These are phyloP conservation scores for Epinephelus fuscoguttatus DNA, from an alignment of 2,113 vertebrate genomes.

Conservation along the genomic window DNA sequence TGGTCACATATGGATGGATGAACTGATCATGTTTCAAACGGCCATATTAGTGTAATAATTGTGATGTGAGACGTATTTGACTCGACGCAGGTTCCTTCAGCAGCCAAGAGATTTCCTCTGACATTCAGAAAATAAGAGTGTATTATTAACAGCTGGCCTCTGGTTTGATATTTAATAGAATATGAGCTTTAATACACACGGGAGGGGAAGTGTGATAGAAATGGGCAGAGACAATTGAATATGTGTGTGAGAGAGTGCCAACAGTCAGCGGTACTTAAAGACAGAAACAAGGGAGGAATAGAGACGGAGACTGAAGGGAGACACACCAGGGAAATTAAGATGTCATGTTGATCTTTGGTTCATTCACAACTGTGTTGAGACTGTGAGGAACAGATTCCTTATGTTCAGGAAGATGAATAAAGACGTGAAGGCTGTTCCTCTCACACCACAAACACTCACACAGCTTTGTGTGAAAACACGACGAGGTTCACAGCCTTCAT, in stretches of 20 bases:
- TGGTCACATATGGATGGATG: not conserved
- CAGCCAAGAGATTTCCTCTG: not conserved
- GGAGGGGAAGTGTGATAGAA: not conserved
- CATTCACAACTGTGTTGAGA: conserved; percentile 11
- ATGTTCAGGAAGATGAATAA: conserved; percentile 10
- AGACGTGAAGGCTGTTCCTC: not conserved
- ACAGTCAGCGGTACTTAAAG: not conserved
- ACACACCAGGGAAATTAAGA: conserved; percentile 51
- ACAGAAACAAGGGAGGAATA: not conserved
- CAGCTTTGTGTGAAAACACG: not conserved
- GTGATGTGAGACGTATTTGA: not conserved
- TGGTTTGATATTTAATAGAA: not conserved
- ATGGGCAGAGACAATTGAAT: not conserved
- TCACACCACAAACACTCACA: not conserved
- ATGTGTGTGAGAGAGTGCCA: not conserved
- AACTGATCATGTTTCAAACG: not conserved
- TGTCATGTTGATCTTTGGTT: conserved; percentile 39
- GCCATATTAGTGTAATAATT: not conserved
- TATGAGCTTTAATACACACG: not conserved
- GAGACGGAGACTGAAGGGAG: conserved; percentile 1
- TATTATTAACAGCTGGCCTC: not conserved
- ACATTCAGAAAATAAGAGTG: not conserved
- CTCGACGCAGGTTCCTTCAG: not conserved
- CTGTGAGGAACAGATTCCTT: conserved; percentile 11
- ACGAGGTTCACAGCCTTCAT: not conserved